Conservation (phyloP, 2,797 vertebrate genomes). For the Taenioides sp. region DNA sequence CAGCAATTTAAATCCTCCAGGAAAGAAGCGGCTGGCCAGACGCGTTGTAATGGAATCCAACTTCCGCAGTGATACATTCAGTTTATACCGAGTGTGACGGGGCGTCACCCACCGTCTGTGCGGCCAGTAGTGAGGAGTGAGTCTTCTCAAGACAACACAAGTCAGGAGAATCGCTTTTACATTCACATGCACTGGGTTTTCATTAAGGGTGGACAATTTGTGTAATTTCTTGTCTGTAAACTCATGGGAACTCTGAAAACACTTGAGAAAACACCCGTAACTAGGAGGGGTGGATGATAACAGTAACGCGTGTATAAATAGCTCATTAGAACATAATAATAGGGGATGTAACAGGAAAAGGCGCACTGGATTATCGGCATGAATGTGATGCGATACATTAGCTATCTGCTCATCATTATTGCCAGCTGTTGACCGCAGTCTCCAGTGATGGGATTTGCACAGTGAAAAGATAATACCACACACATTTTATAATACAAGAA, state of each 20-base stretch:
- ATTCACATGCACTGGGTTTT: constrained; percentile 20
- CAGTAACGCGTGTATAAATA: background rate
- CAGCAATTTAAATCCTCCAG: background rate
- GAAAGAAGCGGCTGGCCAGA: constrained; percentile 10
- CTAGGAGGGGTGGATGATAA: background rate
- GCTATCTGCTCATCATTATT: constrained; percentile 41
- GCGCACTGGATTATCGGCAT: constrained; percentile 7
- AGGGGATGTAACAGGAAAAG: constrained; percentile 5
- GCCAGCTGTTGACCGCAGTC: constrained; percentile 39
- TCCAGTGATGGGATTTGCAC: constrained; percentile 19
- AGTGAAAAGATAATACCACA: background rate
- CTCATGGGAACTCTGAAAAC: constrained; percentile 39
- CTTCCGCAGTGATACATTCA: constrained; percentile 79
- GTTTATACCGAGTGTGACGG: constrained; percentile 68
- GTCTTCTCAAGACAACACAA: constrained; percentile 1
- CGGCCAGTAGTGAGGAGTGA: constrained; percentile 24
- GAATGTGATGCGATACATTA: constrained; percentile 31
- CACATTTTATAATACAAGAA: constrained; percentile 42
- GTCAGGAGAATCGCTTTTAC: background rate
- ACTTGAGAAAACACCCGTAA: background rate
- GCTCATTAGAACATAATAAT: background rate
- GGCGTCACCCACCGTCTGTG: constrained; percentile 78
- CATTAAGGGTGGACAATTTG: background rate
- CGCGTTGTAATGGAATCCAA: constrained; percentile 67
- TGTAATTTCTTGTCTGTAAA: constrained; percentile 15